Evolutionary conservation across 2,888 invertebrate genomes (phyloP).

Genomic region (Lymantria monacha): DNA sequence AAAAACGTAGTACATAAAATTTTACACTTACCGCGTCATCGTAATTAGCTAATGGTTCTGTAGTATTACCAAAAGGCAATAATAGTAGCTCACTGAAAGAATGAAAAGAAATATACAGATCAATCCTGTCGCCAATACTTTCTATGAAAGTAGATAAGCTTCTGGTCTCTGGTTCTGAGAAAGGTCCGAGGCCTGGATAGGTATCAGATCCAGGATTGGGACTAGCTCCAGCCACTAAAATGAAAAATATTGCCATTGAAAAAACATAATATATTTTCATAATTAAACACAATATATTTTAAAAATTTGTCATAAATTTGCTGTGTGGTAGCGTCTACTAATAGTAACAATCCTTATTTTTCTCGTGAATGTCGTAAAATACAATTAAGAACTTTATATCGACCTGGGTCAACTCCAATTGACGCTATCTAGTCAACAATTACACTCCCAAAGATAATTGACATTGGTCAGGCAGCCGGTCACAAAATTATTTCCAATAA

Average conservation of each 20-base stretch:
- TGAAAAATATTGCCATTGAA: background rate
- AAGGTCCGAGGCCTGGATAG: conserved; percentile 77
- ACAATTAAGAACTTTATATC: too few relatives aligned
- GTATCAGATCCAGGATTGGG: conserved; percentile 62
- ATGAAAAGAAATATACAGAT: conserved; percentile 83
- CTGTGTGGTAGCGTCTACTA: too few relatives aligned
- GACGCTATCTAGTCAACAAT: too few relatives aligned
- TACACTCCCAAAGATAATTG: too few relatives aligned
- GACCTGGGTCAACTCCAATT: too few relatives aligned
- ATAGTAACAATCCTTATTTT: too few relatives aligned
- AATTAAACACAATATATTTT: background rate
- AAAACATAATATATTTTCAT: background rate
- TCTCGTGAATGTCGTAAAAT: too few relatives aligned
- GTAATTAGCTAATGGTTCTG: conserved; percentile 48
- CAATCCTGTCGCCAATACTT: conserved; percentile 45
- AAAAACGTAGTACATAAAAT: too few relatives aligned
- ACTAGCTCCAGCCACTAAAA: conserved; percentile 62
- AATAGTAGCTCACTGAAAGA: conserved; percentile 87
- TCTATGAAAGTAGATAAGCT: conserved; percentile 44
- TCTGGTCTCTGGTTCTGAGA: conserved; percentile 81
- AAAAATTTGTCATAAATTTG: too few relatives aligned
- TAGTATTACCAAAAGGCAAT: conserved; percentile 79
- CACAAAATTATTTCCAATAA: too few relatives aligned
- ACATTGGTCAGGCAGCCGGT: too few relatives aligned
- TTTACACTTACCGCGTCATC: conserved; percentile 46